Conservation (phyloP, 2,113 vertebrate genomes). For the Centrocercus urophasianus region DNA sequence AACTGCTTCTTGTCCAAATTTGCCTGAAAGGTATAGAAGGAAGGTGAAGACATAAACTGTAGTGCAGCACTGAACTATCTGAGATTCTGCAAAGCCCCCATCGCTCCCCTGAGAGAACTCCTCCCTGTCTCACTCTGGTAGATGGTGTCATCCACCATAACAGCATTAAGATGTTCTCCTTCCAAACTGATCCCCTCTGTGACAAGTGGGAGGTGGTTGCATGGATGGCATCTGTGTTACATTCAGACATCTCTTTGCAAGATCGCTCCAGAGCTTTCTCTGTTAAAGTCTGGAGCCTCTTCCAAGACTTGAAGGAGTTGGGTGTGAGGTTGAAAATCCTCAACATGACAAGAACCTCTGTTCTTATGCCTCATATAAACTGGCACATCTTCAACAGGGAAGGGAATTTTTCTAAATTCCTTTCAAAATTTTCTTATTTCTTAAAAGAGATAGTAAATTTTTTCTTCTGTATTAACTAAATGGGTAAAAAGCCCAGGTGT, state of each 20-base stretch:
- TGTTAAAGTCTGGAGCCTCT: background rate
- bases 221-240: accelerated
- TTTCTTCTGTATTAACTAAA: background rate
- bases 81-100: background rate
- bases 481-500: background rate
- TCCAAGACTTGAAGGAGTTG: background rate
- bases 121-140: accelerated
- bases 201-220: background rate
- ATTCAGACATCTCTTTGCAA: background rate
- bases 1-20: background rate
- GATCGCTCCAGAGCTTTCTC: background rate
- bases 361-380: background rate
- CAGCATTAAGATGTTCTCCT: background rate
- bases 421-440: background rate
- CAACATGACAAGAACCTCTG: background rate
- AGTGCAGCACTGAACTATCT: background rate
- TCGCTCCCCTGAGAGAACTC: background rate
- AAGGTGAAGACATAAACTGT: background rate
- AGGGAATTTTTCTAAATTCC: too few species aligned
- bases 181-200: background rate
- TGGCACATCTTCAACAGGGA: background rate
- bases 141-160: background rate
- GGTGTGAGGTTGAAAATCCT: background rate
- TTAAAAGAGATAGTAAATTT: background rate
- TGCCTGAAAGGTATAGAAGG: background rate